phyloP scores from a whole-genome alignment of 2,797 vertebrate genomes.

The Pipistrellus pygmaeus region DNA sequence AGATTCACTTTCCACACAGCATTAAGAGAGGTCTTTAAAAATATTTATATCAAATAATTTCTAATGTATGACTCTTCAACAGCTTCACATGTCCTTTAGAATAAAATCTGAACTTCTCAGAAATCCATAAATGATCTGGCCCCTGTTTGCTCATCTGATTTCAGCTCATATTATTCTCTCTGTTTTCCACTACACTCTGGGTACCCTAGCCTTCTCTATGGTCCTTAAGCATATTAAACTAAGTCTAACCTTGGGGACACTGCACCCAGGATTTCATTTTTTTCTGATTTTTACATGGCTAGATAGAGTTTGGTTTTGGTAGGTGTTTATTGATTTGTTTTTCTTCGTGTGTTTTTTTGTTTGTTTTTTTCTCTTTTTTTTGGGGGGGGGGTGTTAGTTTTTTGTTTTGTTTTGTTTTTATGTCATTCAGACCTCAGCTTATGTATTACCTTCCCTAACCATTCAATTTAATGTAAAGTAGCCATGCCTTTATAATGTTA shows the following conservation, averaged over 20 bases:
- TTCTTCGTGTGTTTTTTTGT: too few species aligned
- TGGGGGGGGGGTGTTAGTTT: background rate
- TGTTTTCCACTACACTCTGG: background rate
- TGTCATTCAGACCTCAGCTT: background rate
- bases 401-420: background rate
- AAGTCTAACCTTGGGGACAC: background rate
- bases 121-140: background rate
- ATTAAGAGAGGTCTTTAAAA: background rate
- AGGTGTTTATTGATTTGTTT: too few species aligned
- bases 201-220: background rate
- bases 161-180: background rate
- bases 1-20: background rate
- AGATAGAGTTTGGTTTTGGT: background rate
- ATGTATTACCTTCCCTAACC: background rate
- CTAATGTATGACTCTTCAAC: background rate
- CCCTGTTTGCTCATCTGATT: background rate
- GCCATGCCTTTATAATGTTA: background rate
- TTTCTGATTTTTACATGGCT: background rate
- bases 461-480: background rate
- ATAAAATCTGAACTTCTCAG: constrained; percentile 1
- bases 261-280: background rate
- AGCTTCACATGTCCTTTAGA: background rate
- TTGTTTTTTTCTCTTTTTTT: too few species aligned
- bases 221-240: background rate
- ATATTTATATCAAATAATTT: background rate